phyloP scores from a whole-genome alignment of 2,113 vertebrate genomes.

The Pimephales promelas region DNA sequence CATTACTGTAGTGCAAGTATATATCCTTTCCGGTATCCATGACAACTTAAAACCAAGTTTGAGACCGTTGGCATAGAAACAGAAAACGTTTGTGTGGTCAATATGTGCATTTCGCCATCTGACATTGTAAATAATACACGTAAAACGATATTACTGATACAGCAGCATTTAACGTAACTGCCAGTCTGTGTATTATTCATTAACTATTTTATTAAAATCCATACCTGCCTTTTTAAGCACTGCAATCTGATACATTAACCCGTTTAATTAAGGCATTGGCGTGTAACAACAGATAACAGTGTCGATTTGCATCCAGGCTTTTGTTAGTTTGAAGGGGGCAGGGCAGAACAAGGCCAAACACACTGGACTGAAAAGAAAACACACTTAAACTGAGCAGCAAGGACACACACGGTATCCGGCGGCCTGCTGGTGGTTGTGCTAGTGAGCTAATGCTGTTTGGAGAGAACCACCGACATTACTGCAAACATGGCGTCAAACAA shows the following conservation, averaged over 20 bases:
- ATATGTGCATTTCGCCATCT: neutral
- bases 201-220: neutral
- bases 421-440: constrained; percentile 7
- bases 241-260: constrained; percentile 15
- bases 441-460: constrained; percentile 59
- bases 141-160: neutral
- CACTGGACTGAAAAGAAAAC: constrained; percentile 13
- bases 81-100: neutral
- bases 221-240: neutral
- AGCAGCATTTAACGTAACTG: neutral
- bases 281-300: constrained; percentile 22
- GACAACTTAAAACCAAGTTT: constrained; percentile 10
- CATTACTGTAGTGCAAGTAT: neutral
- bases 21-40: neutral
- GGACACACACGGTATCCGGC: constrained; percentile 60
- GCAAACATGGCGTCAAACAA: constrained; percentile 80
- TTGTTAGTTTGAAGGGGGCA: constrained; percentile 44
- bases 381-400: constrained; percentile 30
- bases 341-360: constrained; percentile 35
- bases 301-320: constrained; percentile 21
- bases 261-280: neutral
- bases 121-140: neutral
- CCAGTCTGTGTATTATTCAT: neutral
- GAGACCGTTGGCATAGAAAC: constrained; percentile 15
- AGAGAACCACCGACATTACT: constrained; percentile 55